Evolutionary conservation across 2,797 vertebrate genomes (phyloP), one percentile per base, ranked within the genome.

Genomic region (Octomys mimax): DNA sequence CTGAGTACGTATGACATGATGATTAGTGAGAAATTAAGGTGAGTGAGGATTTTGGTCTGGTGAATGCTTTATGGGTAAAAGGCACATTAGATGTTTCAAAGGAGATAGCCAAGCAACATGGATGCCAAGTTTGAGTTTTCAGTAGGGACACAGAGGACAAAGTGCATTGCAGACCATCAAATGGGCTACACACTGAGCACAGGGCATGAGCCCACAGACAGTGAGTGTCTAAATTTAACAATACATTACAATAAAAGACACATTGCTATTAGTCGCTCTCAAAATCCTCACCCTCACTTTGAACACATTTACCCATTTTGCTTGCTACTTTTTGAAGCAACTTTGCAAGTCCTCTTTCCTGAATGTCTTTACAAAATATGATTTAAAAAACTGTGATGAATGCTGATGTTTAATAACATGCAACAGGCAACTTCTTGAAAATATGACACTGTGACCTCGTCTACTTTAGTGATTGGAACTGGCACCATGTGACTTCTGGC

Each of bases 1-100:
- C 36, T 71, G 42, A 57, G 33, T 31, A 4, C 22, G 46, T 49
- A 13, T 13, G 82, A 91, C 57, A 33, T 61, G 80, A 75, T 81
- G 61, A 81, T 94, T 5, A 1, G 54, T 31, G 54, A 78, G 12
- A 79, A 95, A 90, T 92, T 66, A 87, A 89, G 92, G 83, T 42
- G 33, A 71, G 82, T 88, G 89, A 90, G 36, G 16, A 59, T 84
- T 54, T 66, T 19, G 52, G 59, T 36, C 12, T 28, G 8, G 4
- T 46, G 75, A 61, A 36, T 78, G 39, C 57, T 71, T 89, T 57
- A 75, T 21, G 57, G 86, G 26, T 75, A 36, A 22, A 89, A 75
- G 0, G 0, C 13, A 19, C 12, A 13, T 39, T 39, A 16, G 13
- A 4, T 59, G 49, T 91, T 93, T 87, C 0, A 12, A 78, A 54